A percentile compares a stretch with the other conserved stretches of the same genome.
phyloP scores from a whole-genome alignment of 1,140 invertebrate species.

The Neodiprion lecontei region DNA sequence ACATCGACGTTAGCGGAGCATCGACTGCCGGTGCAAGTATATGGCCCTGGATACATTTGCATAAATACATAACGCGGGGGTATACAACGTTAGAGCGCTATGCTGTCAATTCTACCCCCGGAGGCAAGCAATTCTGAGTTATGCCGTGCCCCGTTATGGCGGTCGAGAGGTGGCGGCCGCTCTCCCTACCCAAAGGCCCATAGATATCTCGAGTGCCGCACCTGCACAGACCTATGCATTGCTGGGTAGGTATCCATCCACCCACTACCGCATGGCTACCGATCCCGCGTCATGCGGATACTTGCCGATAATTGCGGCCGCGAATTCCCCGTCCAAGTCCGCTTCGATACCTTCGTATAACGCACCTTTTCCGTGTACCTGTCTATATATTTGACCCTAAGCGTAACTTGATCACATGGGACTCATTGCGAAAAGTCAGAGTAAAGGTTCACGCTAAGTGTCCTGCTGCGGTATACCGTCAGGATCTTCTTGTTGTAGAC shows the following conservation, averaged over 20 bases:
- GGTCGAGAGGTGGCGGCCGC: constrained; percentile 33
- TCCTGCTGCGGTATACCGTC: too few relatives aligned
- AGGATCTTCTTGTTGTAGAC: too few relatives aligned
- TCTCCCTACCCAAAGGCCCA: constrained; percentile 36
- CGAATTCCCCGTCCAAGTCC: not conserved
- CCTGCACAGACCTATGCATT: not conserved
- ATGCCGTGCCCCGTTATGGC: constrained; percentile 46
- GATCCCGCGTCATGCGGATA: constrained; percentile 12
- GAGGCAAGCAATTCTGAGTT: constrained; percentile 61
- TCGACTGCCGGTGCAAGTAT: constrained; percentile 25
- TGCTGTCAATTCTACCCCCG: constrained; percentile 62
- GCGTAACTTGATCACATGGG: too few relatives aligned
- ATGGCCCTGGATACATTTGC: constrained; percentile 56
- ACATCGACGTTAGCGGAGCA: constrained; percentile 36
- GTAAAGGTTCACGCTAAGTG: too few relatives aligned
- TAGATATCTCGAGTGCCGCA: constrained; percentile 26
- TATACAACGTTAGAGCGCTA: constrained; percentile 62
- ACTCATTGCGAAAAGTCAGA: too few relatives aligned
- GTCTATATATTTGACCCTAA: too few relatives aligned
- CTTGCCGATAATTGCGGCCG: constrained; percentile 19
- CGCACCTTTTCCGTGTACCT: too few relatives aligned
- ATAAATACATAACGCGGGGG: constrained; percentile 63
- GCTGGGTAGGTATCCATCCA: not conserved
- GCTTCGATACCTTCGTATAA: too few relatives aligned
- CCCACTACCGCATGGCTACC: not conserved